Base-by-base conservation (phyloP, 1,140 invertebrate species). In the Pogonomyrmex californicus region DNA sequence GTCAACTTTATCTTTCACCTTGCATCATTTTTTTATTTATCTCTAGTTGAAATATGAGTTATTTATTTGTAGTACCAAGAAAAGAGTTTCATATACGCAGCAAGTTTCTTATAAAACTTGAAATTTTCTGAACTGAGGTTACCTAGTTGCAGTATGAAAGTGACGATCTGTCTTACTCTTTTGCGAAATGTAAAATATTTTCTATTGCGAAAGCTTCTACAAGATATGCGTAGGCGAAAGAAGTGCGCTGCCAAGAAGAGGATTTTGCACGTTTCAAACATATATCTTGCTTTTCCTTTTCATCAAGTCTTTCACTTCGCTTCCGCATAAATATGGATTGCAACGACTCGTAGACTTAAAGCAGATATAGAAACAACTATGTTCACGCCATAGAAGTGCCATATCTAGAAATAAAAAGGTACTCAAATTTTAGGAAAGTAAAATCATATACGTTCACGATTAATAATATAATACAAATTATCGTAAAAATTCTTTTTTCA, bases 211-310 rank as follows among this genome's bases (percentile, higher is more conserved):
- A 56, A 56, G 36, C 51, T 56, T n/a, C 30, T 23, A 2, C 30
- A 7, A 33, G 47, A 77, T 36, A 78, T 63, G 30, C 30, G 58
- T 4, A 12, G 4, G 58, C 7, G 10, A 51, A 5, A 63, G 30
- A 62, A 49, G 4, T 36, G 38, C 1, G 36, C 44, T 78, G 2
- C 44, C 58, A 78, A 65, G 44, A 63, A 63, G 38, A 65, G 17
- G 5, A 51, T 65, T 63, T 78, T 78, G 44, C 41, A 65, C 17
- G 23, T 62, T 33, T 65, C 41, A 49, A 63, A 4, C 30, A 77
- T 73, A 14, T 38, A 63, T 58, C 23, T 63, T 78, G 41, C 58
- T 78, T 78, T 78, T 78, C 30, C 41, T 62, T 63, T 78, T 63
- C 58, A 78, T 78, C 75, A 62, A 77, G 41, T 78, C 14, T 44